Base-by-base conservation (phyloP, 2,113 vertebrate species). In the Solenodon paradoxus region DNA sequence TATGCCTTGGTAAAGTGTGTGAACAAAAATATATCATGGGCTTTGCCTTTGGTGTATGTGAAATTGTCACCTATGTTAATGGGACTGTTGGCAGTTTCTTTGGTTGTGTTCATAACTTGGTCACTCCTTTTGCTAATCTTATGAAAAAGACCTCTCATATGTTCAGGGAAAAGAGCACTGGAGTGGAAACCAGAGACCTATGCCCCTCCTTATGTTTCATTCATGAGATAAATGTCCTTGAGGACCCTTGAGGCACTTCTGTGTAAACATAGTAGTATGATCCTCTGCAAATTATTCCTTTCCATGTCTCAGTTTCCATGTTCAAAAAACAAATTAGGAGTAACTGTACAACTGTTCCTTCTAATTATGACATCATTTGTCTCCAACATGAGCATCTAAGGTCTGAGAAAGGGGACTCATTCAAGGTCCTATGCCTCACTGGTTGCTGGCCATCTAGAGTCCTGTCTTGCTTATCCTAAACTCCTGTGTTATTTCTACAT, bases 11-110 rank as follows among this genome's bases (percentile, higher is more conserved):
- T 6, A 59, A 40, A 20, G 12, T 3, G 5, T 51, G 53, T 92
- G 53, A 95, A 15, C 0, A 32, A 32, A 49, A 59, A 19, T 20
- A 13, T 30, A n/a, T n/a, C 32, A 2, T 19, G 16, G 15, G 15
- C 1, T 26, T 69, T 69, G 12, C 24, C 22, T 49, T 30, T 6
- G 38, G 13, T 4, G 4, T 19, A 24, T 22, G 19, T 3, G 40
- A 5, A 61, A 2, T 53, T 2, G 0, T 78, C 3, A 0, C 74
- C 71, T 22, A 0, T 12, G 8, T 57, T 81, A 28, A 3, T 9
- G 24, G 0, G 7, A 12, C n/a, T 9, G 40, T 24, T 45, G 4
- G 53, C 0, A 0, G 17, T 28, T 89, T 42, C 32, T 17, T 2
- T 24, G 16, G 16, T 13, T 3, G 13, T 11, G 69, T 40, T 32